Conservation (phyloP, 2,797 vertebrate genomes). For the Lacerta agilis region DNA sequence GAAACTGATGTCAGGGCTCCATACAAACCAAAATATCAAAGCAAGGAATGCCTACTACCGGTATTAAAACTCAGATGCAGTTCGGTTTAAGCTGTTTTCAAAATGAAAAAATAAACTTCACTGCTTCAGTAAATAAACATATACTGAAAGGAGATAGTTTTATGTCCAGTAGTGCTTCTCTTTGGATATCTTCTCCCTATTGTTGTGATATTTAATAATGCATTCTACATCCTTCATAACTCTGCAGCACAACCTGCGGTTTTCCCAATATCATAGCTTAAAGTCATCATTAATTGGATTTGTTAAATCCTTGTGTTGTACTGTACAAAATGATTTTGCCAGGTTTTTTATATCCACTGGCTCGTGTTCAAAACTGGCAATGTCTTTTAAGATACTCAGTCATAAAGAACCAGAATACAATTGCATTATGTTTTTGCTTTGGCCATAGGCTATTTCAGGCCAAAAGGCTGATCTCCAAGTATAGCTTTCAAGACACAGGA, state of each 20-base stretch:
- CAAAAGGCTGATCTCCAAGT: neutral
- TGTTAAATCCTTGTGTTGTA: neutral
- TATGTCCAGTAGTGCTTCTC: neutral
- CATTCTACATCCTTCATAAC: neutral
- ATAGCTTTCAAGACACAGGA: conserved; percentile 19
- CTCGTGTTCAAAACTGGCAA: neutral
- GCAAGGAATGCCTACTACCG: neutral
- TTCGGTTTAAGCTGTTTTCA: neutral
- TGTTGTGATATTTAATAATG: neutral
- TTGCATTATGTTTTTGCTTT: conserved; percentile 1
- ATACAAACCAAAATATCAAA: neutral
- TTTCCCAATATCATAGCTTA: neutral
- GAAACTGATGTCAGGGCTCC: no score
- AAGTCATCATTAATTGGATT: neutral
- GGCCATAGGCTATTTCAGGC: conserved; percentile 24
- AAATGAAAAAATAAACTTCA: neutral
- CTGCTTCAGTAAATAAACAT: neutral
- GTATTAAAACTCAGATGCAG: neutral
- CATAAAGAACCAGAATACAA: conserved; percentile 1
- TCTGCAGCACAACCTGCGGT: neutral
- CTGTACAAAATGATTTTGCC: neutral
- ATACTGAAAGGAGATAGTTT: neutral
- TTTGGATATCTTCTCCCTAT: neutral
- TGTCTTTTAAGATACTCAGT: conserved; percentile 9
- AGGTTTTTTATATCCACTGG: neutral